phyloP scores from a whole-genome alignment of 2,888 invertebrate species.

The Tiliacea aurago region DNA sequence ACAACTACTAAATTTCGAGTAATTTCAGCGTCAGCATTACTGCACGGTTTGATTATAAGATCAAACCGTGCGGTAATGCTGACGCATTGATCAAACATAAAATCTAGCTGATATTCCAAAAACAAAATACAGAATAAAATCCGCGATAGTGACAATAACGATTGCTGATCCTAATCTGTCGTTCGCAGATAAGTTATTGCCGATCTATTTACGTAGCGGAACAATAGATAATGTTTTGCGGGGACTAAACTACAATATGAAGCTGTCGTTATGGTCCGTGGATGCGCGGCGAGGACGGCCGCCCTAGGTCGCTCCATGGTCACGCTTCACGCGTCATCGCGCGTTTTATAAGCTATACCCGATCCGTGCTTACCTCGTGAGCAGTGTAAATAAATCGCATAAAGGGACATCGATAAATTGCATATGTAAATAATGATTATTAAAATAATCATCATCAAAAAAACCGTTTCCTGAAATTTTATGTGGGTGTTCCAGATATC shows the following conservation, averaged over 20 bases:
- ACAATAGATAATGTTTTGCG: constrained; percentile 71
- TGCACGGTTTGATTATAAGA: no score
- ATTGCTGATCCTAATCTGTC: constrained; percentile 48
- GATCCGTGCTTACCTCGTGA: constrained; percentile 67
- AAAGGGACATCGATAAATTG: constrained; percentile 17
- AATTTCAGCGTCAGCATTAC: no score
- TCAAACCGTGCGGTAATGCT: constrained; percentile 13
- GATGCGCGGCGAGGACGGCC: constrained; percentile 80
- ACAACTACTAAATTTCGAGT: constrained; percentile 1
- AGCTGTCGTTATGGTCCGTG: constrained; percentile 83
- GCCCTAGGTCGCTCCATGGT: constrained; percentile 86
- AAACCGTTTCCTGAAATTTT: constrained; percentile 5
- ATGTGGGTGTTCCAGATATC: background rate
- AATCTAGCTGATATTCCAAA: constrained; percentile 20
- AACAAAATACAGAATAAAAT: constrained; percentile 25
- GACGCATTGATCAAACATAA: constrained; percentile 3
- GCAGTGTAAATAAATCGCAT: constrained; percentile 31
- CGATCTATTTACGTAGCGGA: constrained; percentile 68
- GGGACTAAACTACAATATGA: constrained; percentile 63
- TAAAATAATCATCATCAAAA: background rate
- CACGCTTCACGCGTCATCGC: constrained; percentile 85
- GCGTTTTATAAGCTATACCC: constrained; percentile 68
- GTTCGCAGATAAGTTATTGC: constrained; percentile 55
- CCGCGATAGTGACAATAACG: constrained; percentile 36
- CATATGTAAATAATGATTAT: constrained; percentile 16